Evolutionary conservation across 2,888 invertebrate species (phyloP).

Genomic region (Leptopilina myrica): DNA sequence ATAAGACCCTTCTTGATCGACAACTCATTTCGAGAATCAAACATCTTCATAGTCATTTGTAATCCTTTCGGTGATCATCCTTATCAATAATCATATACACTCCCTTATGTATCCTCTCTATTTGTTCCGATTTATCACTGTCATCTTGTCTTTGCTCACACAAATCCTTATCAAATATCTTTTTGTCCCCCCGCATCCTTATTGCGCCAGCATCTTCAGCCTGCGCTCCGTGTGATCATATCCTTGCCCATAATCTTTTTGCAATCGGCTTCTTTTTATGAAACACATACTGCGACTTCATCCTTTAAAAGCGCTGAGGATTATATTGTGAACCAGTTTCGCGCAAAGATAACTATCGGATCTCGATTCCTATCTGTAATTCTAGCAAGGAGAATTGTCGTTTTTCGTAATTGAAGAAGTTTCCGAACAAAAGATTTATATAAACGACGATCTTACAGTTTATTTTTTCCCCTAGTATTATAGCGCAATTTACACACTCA

Average conservation of each 20-base stretch:
- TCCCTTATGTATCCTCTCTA: not conserved
- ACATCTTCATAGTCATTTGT: too few relatives aligned
- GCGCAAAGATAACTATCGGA: conserved; percentile 9
- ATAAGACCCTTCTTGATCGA: too few relatives aligned
- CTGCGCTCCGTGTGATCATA: too few relatives aligned
- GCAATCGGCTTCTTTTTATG: not conserved
- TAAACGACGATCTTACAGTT: too few relatives aligned
- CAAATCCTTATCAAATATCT: too few relatives aligned
- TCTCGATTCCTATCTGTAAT: conserved; percentile 36
- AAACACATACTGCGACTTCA: not conserved
- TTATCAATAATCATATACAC: not conserved
- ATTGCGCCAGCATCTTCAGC: too few relatives aligned
- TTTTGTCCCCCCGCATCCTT: too few relatives aligned
- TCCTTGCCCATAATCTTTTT: not conserved
- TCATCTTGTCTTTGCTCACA: not conserved
- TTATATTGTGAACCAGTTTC: conserved; percentile 26
- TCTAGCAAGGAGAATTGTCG: conserved; percentile 26
- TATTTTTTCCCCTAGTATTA: too few relatives aligned
- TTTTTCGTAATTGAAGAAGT: conserved; percentile 39
- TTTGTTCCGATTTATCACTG: not conserved
- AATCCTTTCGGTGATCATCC: not conserved
- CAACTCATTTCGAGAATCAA: too few relatives aligned
- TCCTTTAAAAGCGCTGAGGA: conserved; percentile 15
- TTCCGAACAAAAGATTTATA: not conserved
- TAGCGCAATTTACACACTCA: too few relatives aligned